A percentile compares a stretch with the other conserved stretches of the same genome.
phyloP scores from a whole-genome alignment of 2,797 vertebrate genomes.

The Rhabdomys pumilio region DNA sequence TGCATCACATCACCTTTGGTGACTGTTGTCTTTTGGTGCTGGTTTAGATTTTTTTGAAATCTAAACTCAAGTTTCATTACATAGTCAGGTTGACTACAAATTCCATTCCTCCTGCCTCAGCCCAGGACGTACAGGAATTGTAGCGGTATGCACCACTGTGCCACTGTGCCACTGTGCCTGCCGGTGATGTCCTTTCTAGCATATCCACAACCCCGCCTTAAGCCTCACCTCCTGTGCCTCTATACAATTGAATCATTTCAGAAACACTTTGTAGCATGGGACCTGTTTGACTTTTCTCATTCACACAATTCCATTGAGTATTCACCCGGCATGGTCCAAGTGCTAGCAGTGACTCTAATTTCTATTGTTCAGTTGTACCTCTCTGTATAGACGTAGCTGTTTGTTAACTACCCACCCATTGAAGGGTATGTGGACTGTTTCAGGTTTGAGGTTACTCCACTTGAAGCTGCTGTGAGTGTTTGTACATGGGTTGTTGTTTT shows the following conservation, averaged over 20 bases:
- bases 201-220: too few relatives aligned
- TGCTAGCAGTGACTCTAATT: not conserved
- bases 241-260: not conserved
- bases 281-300: not conserved
- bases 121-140: not conserved
- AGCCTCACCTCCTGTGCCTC: not conserved
- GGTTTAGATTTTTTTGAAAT: not conserved
- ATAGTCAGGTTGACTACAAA: not conserved
- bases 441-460: not conserved
- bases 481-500: not conserved
- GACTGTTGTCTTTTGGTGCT: not conserved
- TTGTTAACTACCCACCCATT: not conserved
- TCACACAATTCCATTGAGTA: not conserved
- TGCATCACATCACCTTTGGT: not conserved
- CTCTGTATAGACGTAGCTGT: fast-evolving
- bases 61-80: not conserved
- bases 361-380: not conserved
- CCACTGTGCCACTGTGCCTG: not conserved
- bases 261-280: not conserved
- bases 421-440: not conserved
- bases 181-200: not conserved
- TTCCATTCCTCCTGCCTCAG: not conserved
- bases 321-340: fast-evolving
- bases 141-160: not conserved
- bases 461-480: not conserved